Evolutionary conservation across 2,888 invertebrate species (phyloP), one percentile per base, ranked within the genome.

Genomic region (Phengaris alcon): DNA sequence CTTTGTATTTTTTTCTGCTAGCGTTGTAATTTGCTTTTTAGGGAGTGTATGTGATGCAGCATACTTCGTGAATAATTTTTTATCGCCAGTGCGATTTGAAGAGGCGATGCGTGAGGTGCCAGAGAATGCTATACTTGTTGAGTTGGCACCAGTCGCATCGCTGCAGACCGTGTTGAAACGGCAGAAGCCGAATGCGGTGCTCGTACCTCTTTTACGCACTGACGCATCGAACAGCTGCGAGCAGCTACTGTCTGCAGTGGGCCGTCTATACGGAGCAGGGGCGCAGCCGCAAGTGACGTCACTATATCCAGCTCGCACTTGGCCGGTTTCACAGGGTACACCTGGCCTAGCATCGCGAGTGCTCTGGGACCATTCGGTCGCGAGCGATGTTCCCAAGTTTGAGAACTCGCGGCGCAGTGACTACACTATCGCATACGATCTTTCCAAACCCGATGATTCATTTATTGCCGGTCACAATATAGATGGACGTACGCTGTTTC

Each of bases 101-200:
- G 75, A 75, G 46, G 75, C 75, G 13, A n/a, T 75, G 51, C 48
- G 13, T 3, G 35, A 4, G 15, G 74, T 75, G 2, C 74, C 74
- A 0, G 68, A 68, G 44, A 59, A 74, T 15, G 74, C 74, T 44
- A 10, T 64, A 5, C 35, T 64, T 6, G 35, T 99, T 84, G 99
- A 99, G 92, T 94, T 99, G 83, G 99, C 99, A 12, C 99, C 99
- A n/a, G 99, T 99, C 88, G 97, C 97, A 83, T 94, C 99, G 79
- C 95, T 99, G 80, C 98, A 99, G 92, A 97, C 99, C 44, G 97
- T 99, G 85, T 94, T 99, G 51, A 97, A 97, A 86, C 95, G 99
- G 81, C 96, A 98, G 9, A 93, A 98, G 75, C 96, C 96, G 3
- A 95, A 96, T 4, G 96, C 96, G 72, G 84, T 95, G 76, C 97